Base-by-base conservation (phyloP, 2,113 vertebrate genomes). In the Pristiophorus japonicus region DNA sequence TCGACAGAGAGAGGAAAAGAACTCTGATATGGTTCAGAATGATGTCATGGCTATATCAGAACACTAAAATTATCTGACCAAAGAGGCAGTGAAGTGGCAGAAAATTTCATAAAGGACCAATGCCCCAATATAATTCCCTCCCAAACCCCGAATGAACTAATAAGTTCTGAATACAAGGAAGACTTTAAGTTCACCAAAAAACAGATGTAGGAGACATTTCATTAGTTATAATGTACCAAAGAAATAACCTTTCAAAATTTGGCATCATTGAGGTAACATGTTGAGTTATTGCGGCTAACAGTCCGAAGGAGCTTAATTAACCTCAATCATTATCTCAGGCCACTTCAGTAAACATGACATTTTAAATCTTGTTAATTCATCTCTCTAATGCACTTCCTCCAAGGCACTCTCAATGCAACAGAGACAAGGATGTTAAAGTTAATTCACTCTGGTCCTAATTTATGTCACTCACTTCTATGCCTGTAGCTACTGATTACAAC, bases 311-410 rank as follows among this genome's bases (percentile, higher is more conserved):
- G 75, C 38, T 42, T n/a, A 81, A 81, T 42, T 81, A 81, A 81
- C 75, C 75, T 81, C 75, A 81, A 81, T 42, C 75, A 81, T 42
- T 38, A 42, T 38, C n/a, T 16, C 75, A 42, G 34, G 16, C 38
- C n/a, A 81, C 75, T 81, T 81, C 75, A 81, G 75, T 81, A 42
- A 81, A 81, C 75, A 81, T 42, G 75, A 81, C 75, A 81, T 42
- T 81, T 81, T 81, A 42, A 81, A 81, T 81, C 38, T 81, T 42
- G 75, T 81, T 81, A 16, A 18, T 81, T 18, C 14, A 81, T 81
- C 38, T 14, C 4, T 38, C 16, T 81, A 42, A 42, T 42, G 4
- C 59, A 59, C 59, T 59, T 59, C 5, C 59, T 81, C 38, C n/a
- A 81, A 42, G 14, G 42, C 75, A 38, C 18, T 81, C 38, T 18